A percentile compares a stretch with the other conserved stretches of the same genome.
phyloP scores from a whole-genome alignment of 1,140 invertebrate genomes.

The Choristoneura fumiferana region DNA sequence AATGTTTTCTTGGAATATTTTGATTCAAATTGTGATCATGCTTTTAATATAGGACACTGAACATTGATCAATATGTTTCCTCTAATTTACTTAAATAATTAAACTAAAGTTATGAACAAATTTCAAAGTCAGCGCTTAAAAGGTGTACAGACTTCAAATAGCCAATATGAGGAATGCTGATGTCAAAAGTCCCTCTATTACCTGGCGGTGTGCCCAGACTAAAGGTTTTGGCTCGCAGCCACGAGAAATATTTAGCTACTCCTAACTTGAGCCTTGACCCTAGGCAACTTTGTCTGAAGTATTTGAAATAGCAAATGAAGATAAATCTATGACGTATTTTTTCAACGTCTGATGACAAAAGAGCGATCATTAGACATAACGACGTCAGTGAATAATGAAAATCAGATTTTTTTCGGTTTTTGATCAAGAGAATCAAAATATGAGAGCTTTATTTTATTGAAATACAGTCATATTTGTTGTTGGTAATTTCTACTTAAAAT shows the following conservation, averaged over 20 bases:
- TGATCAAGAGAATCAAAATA: neutral
- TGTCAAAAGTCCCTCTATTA: slow-evolving; percentile 42
- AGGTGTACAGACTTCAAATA: slow-evolving; percentile 21
- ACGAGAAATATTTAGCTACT: slow-evolving; percentile 46
- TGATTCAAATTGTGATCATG: no score
- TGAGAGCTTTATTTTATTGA: no score
- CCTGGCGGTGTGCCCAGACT: slow-evolving; percentile 43
- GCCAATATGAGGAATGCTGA: slow-evolving; percentile 33
- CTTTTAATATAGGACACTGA: no score
- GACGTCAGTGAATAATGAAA: neutral
- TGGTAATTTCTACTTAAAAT: no score
- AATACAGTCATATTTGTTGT: no score
- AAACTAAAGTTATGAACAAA: no score
- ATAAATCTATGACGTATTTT: slow-evolving; percentile 1
- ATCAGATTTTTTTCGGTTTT: neutral
- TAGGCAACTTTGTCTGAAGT: slow-evolving; percentile 11
- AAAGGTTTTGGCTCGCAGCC: slow-evolving; percentile 38
- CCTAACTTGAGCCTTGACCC: slow-evolving; percentile 36
- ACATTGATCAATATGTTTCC: no score
- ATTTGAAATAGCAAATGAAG: slow-evolving; percentile 10
- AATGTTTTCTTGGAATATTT: no score
- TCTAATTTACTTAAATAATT: no score
- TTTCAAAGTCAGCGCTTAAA: no score
- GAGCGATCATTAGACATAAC: slow-evolving; percentile 2
- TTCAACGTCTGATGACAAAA: neutral